Percentiles rank a stretch among this genome's conserved stretches.
Evolutionary conservation across 1,140 invertebrate species (phyloP).

Genomic region (Xylocopa sonorina): DNA sequence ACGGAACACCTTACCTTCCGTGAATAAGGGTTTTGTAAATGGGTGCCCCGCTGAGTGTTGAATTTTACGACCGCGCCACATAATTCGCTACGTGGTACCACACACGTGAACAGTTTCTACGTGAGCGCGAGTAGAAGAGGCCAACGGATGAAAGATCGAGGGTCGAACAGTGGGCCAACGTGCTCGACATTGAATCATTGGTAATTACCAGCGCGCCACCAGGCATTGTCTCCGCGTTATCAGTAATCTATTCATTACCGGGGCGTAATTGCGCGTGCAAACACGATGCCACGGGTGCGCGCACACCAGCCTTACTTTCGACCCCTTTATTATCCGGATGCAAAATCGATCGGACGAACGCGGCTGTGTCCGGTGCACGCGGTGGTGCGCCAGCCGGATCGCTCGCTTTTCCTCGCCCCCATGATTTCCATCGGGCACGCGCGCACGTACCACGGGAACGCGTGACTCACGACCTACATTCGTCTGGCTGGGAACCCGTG

Average conservation of each 20-base stretch:
- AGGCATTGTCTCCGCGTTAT: conserved; percentile 36
- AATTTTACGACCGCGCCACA: too few species aligned
- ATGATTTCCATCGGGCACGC: conserved; percentile 26
- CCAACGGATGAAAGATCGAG: conserved; percentile 20
- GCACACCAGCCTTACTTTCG: conserved; percentile 11
- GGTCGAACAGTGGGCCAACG: not conserved
- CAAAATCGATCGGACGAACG: conserved; percentile 38
- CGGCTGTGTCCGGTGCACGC: not conserved
- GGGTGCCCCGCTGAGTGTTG: too few species aligned
- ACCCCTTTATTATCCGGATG: conserved; percentile 40
- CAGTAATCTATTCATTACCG: conserved; percentile 44
- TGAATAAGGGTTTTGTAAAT: too few species aligned
- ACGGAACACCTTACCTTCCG: too few species aligned
- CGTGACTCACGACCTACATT: conserved; percentile 52
- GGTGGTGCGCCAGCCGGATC: not conserved
- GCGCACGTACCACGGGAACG: conserved; percentile 15
- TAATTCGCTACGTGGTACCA: too few species aligned
- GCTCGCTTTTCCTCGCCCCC: conserved; percentile 12
- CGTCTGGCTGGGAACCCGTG: conserved; percentile 9
- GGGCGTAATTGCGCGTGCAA: conserved; percentile 42
- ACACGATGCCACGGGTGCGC: not conserved
- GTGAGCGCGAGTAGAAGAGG: not conserved
- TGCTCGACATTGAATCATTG: conserved; percentile 41
- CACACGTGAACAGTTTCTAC: not conserved
- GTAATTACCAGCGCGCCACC: conserved; percentile 33